These are phyloP conservation scores for Gallinago stenura DNA, from an alignment of 2,797 vertebrate species.

Conservation along the genomic window DNA sequence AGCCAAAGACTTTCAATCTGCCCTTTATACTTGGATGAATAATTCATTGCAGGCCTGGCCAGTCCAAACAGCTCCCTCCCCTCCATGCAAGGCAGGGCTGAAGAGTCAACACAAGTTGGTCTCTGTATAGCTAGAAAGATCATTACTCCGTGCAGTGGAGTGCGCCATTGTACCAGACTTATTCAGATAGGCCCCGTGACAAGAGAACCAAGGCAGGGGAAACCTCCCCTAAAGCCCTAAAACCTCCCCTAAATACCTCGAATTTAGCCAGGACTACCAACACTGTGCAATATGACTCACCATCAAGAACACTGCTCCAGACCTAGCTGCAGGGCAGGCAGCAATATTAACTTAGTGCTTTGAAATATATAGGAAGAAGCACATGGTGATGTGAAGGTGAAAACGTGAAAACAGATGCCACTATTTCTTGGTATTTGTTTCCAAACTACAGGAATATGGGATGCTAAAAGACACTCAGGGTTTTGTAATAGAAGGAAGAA, in stretches of 20 bases:
- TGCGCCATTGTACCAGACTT: not conserved
- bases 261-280: not conserved
- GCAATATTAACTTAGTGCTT: not conserved
- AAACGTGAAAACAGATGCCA: not conserved
- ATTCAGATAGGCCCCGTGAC: not conserved
- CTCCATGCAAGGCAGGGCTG: constrained; percentile 6
- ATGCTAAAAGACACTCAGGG: not conserved
- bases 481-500: not conserved
- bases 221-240: not conserved
- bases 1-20: constrained; percentile 59
- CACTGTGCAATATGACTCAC: not conserved
- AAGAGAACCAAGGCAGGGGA: not conserved
- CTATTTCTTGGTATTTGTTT: not conserved
- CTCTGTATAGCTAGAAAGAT: not conserved
- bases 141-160: not conserved
- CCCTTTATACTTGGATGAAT: constrained; percentile 61
- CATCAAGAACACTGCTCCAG: not conserved
- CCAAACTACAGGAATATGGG: not conserved
- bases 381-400: accelerated
- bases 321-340: not conserved
- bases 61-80: not conserved
- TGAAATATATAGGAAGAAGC: not conserved
- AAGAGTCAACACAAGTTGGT: not conserved
- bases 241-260: not conserved
- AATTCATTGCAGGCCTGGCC: constrained; percentile 40